Base-by-base conservation (phyloP, 2,888 invertebrate species). In the Spodoptera picta region DNA sequence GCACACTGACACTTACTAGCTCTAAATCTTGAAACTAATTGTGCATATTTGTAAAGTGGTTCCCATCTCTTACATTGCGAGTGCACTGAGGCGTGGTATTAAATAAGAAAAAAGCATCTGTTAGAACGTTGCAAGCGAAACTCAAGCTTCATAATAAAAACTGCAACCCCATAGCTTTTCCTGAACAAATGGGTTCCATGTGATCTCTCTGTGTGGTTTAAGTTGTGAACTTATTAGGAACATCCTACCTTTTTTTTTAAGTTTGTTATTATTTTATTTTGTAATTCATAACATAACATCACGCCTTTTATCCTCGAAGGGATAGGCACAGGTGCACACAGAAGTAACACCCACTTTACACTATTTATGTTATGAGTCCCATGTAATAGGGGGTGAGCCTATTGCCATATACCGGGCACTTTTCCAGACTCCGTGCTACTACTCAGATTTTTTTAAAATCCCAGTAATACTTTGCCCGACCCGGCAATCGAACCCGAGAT, bases 101-200 rank as follows among this genome's bases (percentile, higher is more conserved):
- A 79, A 75, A 79, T 64, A 65, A 59, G 73, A 79, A 76, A 80
- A 79, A 80, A 83, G 75, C 79, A 82, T 80, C 77, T 77, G 79
- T 78, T 72, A 68, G 71, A 78, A 75, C 79, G 77, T 74, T 78
- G 80, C 81, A 59, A 43, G 69, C 74, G 82, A 85, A 83, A 83
- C 85, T 82, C 82, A 79, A 80, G 84, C 82, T 83, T 82, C 80
- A 83, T 87, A 75, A 79, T 79, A 89, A 89, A 88, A 89, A 89
- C 82, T 87, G 89, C 87, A 88, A 84, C 84, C 86, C 81, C 85
- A 87, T 89, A 89, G 88, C 85, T 88, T 89, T 82, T 80, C 83
- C 80, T 81, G 73, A 84, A 89, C 89, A 90, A 90, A 90, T 89
- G 86, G 89, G 82, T 84, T 89, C 88, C 88, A 90, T 90, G 85